Percentiles rank a stretch among this genome's conserved stretches.
Evolutionary conservation across 2,113 vertebrate genomes (phyloP).

Genomic region (Chionis minor): DNA sequence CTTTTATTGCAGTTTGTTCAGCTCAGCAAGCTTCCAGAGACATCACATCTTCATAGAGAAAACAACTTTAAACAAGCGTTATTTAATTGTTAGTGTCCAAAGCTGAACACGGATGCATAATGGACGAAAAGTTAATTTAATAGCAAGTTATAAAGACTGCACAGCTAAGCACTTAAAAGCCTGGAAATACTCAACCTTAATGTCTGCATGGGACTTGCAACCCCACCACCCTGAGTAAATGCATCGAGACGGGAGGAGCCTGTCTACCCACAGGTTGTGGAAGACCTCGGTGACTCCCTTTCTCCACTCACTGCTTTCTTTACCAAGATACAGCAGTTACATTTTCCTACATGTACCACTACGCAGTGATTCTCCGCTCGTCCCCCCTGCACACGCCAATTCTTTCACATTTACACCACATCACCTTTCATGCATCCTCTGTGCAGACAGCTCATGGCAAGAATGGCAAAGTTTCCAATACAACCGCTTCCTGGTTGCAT

Average conservation of each 20-base stretch:
- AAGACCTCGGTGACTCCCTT: background rate
- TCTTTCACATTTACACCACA: background rate
- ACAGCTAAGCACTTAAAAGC: background rate
- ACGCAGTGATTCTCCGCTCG: background rate
- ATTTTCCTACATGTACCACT: background rate
- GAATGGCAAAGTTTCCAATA: background rate
- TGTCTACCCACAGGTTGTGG: accelerated
- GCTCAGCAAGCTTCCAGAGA: background rate
- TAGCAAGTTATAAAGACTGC: background rate
- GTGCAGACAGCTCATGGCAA: background rate
- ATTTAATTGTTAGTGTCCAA: background rate
- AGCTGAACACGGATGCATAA: background rate
- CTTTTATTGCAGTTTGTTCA: background rate
- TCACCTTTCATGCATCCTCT: background rate
- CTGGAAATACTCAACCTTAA: background rate
- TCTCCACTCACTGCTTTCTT: background rate
- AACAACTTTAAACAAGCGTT: background rate
- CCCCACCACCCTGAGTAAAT: background rate
- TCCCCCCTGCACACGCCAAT: too few species aligned
- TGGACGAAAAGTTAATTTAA: background rate
- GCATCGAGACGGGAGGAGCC: background rate
- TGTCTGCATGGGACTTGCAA: background rate
- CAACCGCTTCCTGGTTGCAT: background rate
- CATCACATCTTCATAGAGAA: background rate
- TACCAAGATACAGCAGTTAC: background rate